Evolutionary conservation across 1,140 invertebrate genomes (phyloP).

Genomic region (Probaryconus sp.): DNA sequence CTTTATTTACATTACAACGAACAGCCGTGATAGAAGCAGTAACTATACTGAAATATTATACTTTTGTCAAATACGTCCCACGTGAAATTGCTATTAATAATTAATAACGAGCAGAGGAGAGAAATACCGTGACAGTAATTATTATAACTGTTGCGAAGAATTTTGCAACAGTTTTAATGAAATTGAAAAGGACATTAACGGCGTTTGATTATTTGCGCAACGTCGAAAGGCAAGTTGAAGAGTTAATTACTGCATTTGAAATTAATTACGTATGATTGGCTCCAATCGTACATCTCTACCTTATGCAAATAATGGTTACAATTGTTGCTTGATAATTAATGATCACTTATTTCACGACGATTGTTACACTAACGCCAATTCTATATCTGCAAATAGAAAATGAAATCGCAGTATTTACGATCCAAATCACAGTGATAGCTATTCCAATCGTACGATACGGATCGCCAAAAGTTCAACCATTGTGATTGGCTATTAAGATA

Average conservation of each 20-base stretch:
- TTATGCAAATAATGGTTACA: too few relatives aligned
- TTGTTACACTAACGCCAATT: constrained; percentile 33
- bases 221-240: too few relatives aligned
- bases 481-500: constrained; percentile 60
- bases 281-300: too few relatives aligned
- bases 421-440: constrained; percentile 56
- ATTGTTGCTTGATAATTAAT: constrained; percentile 17
- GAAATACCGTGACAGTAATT: too few relatives aligned
- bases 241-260: too few relatives aligned
- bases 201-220: too few relatives aligned
- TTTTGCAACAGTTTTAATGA: too few relatives aligned
- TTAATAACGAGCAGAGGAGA: neutral
- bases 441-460: constrained; percentile 52
- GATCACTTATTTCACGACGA: constrained; percentile 22
- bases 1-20: constrained; percentile 26
- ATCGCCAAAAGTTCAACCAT: constrained; percentile 58
- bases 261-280: too few relatives aligned
- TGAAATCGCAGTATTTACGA: constrained; percentile 58
- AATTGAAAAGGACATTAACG: too few relatives aligned
- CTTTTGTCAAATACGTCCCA: constrained; percentile 7
- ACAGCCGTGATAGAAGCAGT: constrained; percentile 31
- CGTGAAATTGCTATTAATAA: neutral
- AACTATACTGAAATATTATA: constrained; percentile 33
- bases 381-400: constrained; percentile 47
- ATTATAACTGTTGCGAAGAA: too few relatives aligned